These are phyloP conservation scores for Sacculina carcini DNA, from an alignment of 2,888 invertebrate genomes.

Conservation along the genomic window DNA sequence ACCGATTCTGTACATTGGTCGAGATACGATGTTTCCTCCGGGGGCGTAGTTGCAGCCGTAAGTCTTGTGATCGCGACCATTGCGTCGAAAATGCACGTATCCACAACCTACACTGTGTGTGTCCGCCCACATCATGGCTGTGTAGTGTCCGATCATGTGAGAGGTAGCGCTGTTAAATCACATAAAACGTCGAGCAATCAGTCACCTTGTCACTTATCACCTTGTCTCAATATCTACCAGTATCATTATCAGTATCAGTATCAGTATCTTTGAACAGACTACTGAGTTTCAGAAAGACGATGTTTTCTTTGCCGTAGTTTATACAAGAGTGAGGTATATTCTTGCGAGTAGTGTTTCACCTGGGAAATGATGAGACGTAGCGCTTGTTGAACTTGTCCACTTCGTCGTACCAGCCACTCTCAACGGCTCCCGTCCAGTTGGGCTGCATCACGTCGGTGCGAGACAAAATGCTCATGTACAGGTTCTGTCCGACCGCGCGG, in stretches of 20 bases:
- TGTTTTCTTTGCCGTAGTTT: no score
- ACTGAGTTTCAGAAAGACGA: no score
- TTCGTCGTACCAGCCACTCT: slow-evolving; percentile 18
- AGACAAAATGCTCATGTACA: slow-evolving; percentile 17
- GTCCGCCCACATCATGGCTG: slow-evolving; percentile 61
- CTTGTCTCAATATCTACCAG: no score
- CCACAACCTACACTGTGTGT: slow-evolving; percentile 66
- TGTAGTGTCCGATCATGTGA: slow-evolving; percentile 19
- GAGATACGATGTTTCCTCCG: slow-evolving; percentile 21
- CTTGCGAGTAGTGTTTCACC: no score
- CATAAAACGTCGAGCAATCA: no score
- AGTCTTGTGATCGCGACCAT: slow-evolving; percentile 42
- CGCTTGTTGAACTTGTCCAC: slow-evolving; percentile 15
- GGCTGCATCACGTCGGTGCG: slow-evolving; percentile 13
- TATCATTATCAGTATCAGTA: no score
- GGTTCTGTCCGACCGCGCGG: slow-evolving; percentile 15
- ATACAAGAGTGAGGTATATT: no score
- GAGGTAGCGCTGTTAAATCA: no score
- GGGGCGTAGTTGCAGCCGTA: slow-evolving; percentile 68
- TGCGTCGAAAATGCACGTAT: slow-evolving; percentile 49
- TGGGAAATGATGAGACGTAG: slow-evolving; percentile 14
- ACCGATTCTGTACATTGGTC: slow-evolving; percentile 18
- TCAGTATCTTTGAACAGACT: no score
- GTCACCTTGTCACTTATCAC: no score
- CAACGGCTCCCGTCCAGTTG: slow-evolving; percentile 17